A percentile compares a stretch with the other conserved stretches of the same genome.
Evolutionary conservation across 2,113 vertebrate species (phyloP).

Genomic region (Pterocles gutturalis): DNA sequence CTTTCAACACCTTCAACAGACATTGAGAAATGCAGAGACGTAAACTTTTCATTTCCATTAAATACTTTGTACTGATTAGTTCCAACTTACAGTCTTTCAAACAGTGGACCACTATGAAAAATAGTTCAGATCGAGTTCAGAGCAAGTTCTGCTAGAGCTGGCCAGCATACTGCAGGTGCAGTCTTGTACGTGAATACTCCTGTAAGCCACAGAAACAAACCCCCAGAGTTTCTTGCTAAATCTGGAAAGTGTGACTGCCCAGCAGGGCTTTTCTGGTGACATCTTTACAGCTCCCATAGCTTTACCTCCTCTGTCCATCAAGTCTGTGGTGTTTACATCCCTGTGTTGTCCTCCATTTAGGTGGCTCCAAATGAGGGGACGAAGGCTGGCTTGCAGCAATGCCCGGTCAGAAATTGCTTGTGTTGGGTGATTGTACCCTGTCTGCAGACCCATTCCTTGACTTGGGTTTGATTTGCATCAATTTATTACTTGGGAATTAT

Average conservation of each 20-base stretch:
- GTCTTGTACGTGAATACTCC: too few species aligned
- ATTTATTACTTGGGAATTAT: not conserved
- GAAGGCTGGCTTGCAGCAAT: not conserved
- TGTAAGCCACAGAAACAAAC: not conserved
- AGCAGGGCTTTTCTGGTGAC: not conserved
- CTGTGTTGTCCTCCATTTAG: not conserved
- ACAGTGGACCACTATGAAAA: not conserved
- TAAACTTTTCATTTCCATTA: not conserved
- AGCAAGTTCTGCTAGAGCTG: not conserved
- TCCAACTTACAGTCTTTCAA: not conserved
- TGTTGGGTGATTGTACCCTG: too few species aligned
- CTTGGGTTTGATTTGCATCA: not conserved
- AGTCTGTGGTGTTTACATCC: not conserved
- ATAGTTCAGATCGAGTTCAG: not conserved
- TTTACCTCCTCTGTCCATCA: not conserved
- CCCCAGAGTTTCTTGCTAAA: too few species aligned
- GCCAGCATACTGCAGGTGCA: not conserved
- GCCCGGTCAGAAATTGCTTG: rapidly evolving
- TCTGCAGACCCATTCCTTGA: too few species aligned
- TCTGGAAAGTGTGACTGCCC: not conserved
- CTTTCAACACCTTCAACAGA: not conserved
- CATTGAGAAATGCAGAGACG: not conserved
- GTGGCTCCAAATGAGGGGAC: not conserved
- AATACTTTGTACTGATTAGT: not conserved
- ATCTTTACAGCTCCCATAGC: not conserved